phyloP scores from a whole-genome alignment of 2,888 invertebrate genomes.

The Sinelater perroti region DNA sequence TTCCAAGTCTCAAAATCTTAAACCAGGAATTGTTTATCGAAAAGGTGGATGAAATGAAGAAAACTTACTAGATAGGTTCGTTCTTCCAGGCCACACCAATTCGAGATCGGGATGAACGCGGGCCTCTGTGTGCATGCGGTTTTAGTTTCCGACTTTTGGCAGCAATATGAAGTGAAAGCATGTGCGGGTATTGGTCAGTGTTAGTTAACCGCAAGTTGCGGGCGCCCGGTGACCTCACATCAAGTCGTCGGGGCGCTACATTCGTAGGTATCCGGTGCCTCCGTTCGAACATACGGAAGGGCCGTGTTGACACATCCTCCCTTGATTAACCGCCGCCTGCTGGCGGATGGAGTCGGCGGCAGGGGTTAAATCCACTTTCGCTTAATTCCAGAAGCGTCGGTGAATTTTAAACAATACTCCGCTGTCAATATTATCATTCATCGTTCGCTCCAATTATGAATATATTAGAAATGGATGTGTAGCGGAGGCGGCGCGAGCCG shows the following conservation, averaged over 20 bases:
- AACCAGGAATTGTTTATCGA: no score
- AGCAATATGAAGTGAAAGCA: slow-evolving; percentile 33
- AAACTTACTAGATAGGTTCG: no score
- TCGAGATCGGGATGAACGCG: background rate
- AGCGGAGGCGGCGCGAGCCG: slow-evolving; percentile 17
- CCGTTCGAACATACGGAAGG: slow-evolving; percentile 35
- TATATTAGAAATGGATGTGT: slow-evolving; percentile 57
- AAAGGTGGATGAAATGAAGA: no score
- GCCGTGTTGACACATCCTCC: slow-evolving; percentile 42
- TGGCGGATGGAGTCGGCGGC: slow-evolving; percentile 49
- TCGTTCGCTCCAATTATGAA: slow-evolving; percentile 40
- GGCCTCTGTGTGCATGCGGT: background rate
- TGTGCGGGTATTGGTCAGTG: slow-evolving; percentile 38
- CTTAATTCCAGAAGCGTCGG: slow-evolving; percentile 57
- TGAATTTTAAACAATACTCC: slow-evolving; percentile 60
- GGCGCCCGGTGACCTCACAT: slow-evolving; percentile 42
- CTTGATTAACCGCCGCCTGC: slow-evolving; percentile 55
- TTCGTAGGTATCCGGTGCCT: slow-evolving; percentile 34
- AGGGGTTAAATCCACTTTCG: slow-evolving; percentile 59
- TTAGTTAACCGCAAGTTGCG: slow-evolving; percentile 39
- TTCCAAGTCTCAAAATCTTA: no score
- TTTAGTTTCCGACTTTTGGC: slow-evolving; percentile 31
- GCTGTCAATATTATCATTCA: slow-evolving; percentile 61
- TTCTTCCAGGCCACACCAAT: no score
- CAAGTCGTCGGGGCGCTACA: slow-evolving; percentile 30